Percentiles rank a stretch among this genome's conserved stretches.
Conservation (phyloP, 1,140 invertebrate species). For the Drosophila baimaii region DNA sequence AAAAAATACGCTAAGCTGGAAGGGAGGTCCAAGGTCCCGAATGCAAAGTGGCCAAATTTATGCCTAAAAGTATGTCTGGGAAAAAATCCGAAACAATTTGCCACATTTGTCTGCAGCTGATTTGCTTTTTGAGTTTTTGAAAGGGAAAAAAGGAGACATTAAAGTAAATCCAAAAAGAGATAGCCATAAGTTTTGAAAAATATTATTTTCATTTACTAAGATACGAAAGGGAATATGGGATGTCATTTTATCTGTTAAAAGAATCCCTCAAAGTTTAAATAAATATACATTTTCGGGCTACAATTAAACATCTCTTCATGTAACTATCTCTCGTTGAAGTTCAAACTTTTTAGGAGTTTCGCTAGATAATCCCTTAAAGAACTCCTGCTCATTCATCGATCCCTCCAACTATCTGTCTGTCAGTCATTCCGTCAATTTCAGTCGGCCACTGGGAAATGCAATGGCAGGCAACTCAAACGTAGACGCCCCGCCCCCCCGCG, state of each 20-base stretch:
- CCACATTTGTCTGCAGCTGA: constrained; percentile 43
- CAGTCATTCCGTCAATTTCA: constrained; percentile 43
- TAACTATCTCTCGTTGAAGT: not conserved
- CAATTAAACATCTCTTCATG: too few relatives aligned
- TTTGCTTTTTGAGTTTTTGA: constrained; percentile 32
- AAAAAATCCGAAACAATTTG: constrained; percentile 37
- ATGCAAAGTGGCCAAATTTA: constrained; percentile 77
- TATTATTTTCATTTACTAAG: not conserved
- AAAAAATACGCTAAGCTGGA: constrained; percentile 60
- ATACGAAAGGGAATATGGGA: too few relatives aligned
- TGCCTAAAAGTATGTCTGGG: constrained; percentile 62
- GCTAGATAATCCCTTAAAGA: not conserved
- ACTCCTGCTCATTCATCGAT: constrained; percentile 20
- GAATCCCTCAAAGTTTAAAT: too few relatives aligned
- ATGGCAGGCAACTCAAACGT: constrained; percentile 19
- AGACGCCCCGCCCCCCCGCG: constrained; percentile 4
- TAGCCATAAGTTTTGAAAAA: not conserved
- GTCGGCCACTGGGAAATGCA: constrained; percentile 43
- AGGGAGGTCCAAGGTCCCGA: constrained; percentile 32
- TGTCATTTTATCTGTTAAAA: too few relatives aligned
- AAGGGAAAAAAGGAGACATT: not conserved
- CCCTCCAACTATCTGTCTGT: constrained; percentile 18
- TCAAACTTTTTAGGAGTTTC: not conserved
- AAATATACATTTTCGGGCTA: too few relatives aligned
- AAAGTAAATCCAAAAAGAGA: not conserved